phyloP scores from a whole-genome alignment of 1,140 invertebrate genomes.

The Sitobion miscanthi region DNA sequence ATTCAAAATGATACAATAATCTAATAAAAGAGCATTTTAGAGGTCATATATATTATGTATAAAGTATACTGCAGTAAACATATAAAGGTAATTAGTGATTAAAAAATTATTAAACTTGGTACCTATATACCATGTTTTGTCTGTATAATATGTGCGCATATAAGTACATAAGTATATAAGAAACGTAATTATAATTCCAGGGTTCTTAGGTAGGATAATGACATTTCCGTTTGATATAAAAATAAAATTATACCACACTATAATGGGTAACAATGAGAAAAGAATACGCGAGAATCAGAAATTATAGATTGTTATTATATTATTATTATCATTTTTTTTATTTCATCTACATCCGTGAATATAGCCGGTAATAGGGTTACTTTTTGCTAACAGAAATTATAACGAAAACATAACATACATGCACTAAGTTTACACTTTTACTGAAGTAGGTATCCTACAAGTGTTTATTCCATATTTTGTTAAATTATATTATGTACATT shows the following conservation, averaged over 20 bases:
- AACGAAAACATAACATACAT: background rate
- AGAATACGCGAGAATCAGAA: background rate
- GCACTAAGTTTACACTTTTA: background rate
- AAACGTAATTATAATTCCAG: background rate
- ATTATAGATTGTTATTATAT: background rate
- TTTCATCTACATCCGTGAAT: background rate
- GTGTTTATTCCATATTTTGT: background rate
- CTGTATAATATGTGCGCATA: background rate
- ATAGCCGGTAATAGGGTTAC: background rate
- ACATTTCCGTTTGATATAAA: conserved; percentile 16
- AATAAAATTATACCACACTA: background rate
- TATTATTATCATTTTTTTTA: background rate
- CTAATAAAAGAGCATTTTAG: background rate
- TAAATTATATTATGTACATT: background rate
- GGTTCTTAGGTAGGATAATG: background rate
- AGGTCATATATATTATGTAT: background rate
- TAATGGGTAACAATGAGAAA: conserved; percentile 10
- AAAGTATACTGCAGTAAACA: background rate
- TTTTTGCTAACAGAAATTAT: background rate
- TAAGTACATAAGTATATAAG: too few relatives aligned
- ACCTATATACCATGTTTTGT: background rate
- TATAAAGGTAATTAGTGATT: background rate
- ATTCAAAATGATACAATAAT: background rate
- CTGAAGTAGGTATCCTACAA: background rate
- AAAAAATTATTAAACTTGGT: background rate